Base-by-base conservation (phyloP, 2,797 vertebrate genomes). In the Cyclopterus lumpus region DNA sequence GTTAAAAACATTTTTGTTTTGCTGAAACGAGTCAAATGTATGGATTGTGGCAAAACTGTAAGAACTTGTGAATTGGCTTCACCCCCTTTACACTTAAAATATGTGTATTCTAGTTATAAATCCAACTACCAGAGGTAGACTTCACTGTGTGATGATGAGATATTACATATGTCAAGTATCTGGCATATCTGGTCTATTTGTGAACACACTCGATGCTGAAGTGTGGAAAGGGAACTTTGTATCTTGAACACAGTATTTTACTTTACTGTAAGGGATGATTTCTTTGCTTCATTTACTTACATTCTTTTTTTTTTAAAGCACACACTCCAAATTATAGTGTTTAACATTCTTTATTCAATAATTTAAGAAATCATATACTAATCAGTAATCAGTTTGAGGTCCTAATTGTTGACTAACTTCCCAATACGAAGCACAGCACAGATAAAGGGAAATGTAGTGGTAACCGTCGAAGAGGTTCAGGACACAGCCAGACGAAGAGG, bases 301-400 rank as follows among this genome's bases (percentile, higher is more conserved):
- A 1, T 53, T 24, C n/a, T 9, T 22, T 20, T 48, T 20, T 48
- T 48, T n/a, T 48, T n/a, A 51, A 16, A 26, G 26, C 7, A 54
- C 6, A 69, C 16, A 53, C 4, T 46, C 4, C 24, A 55, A 30
- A 67, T 63, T 22, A 22, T 61, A 22, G 58, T 81, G 77, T 87
- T 89, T 83, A 71, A 87, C 79, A 82, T 85, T 90, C 57, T 94
- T 95, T 94, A 94, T 92, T 94, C 67, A 82, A 77, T 64, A 81
- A 71, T 83, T 91, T 79, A 83, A 77, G 81, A 77, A 89, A 40
- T 14, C 38, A 14, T 40, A 40, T 40, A 40, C 38, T 40, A 38
- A 40, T 40, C 38, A 40, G 38, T 14, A 89, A 86, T 84, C 75
- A 75, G 49, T 89, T 82, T 86, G 71, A 86, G 88, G 85, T 92